Conservation (phyloP, 2,888 invertebrate genomes). For the Mimumesa dahlbomi region DNA sequence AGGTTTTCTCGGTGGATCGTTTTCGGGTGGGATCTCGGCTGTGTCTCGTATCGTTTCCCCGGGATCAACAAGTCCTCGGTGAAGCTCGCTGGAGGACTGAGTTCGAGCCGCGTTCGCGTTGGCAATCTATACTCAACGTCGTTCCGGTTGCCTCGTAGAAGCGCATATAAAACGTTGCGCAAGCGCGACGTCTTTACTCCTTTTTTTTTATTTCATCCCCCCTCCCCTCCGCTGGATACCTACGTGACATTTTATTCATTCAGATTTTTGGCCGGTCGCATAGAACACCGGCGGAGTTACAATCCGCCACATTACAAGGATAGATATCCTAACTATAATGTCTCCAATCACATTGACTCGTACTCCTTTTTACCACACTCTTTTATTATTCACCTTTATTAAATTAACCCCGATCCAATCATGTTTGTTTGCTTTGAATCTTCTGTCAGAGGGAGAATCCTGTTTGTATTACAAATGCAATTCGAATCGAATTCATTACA, state of each 20-base stretch:
- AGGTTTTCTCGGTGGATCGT: constrained; percentile 10
- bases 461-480: too few relatives aligned
- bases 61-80: constrained; percentile 70
- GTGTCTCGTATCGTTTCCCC: constrained; percentile 17
- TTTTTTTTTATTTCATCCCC: too few relatives aligned
- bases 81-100: constrained; percentile 73
- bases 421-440: too few relatives aligned
- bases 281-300: too few relatives aligned
- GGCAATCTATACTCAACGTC: constrained; percentile 75
- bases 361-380: too few relatives aligned
- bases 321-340: too few relatives aligned
- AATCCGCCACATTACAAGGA: too few relatives aligned
- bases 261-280: constrained; percentile 52
- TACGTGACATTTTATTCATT: constrained; percentile 61
- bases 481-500: too few relatives aligned
- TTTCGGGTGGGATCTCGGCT: constrained; percentile 31
- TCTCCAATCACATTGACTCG: too few relatives aligned
- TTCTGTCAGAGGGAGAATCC: too few relatives aligned
- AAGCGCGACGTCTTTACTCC: constrained; percentile 58
- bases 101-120: constrained; percentile 57
- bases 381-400: too few relatives aligned
- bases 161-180: constrained; percentile 55
- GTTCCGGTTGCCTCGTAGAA: constrained; percentile 66
- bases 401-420: too few relatives aligned
- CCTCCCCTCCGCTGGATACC: constrained; percentile 41